Base-by-base conservation (phyloP, 2,888 invertebrate species). In the Philaethria dido region DNA sequence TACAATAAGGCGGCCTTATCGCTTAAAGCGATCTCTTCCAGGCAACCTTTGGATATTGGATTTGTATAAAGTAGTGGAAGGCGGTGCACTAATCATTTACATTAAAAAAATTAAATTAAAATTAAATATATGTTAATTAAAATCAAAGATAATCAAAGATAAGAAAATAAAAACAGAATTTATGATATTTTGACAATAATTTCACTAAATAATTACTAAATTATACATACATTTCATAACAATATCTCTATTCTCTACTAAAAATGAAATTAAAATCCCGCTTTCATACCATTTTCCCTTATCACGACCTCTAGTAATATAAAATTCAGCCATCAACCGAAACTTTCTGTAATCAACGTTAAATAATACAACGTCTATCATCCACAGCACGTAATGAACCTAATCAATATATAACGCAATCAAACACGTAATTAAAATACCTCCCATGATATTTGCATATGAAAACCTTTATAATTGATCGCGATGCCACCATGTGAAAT, bases 401-500 rank as follows among this genome's bases (percentile, higher is more conserved):
- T 87, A 84, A 90, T 89, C 89, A 87, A 90, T 91, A 89, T 82
- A 82, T 87, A 87, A 88, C 84, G 86, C 86, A 86, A 89, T 89
- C 85, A 86, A 84, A 86, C 82, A 84, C 82, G 83, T 86, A 88
- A 91, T 91, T 89, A 89, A 88, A 88, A 89, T 84, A 80, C 85
- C 88, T 85, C 86, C 88, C 88, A 80, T 76, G 82, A 81, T 80
- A 90, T 91, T 91, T 89, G 88, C 90, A 90, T 91, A 87, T 89
- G 89, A 90, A 90, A 91, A 91, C 88, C 86, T 84, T 80, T 85
- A 84, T 89, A 87, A 90, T 89, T 86, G 89, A 89, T 89, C 89
- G 84, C 77, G 25, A 75, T 72, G 75, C 77, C 77, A 72, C 70
- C 20, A 20, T 67, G 55, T 25, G 29, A 29, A 9, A 13, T 6